Evolutionary conservation across 2,888 invertebrate species (phyloP).

Genomic region (Paralinhomoeus sp.): DNA sequence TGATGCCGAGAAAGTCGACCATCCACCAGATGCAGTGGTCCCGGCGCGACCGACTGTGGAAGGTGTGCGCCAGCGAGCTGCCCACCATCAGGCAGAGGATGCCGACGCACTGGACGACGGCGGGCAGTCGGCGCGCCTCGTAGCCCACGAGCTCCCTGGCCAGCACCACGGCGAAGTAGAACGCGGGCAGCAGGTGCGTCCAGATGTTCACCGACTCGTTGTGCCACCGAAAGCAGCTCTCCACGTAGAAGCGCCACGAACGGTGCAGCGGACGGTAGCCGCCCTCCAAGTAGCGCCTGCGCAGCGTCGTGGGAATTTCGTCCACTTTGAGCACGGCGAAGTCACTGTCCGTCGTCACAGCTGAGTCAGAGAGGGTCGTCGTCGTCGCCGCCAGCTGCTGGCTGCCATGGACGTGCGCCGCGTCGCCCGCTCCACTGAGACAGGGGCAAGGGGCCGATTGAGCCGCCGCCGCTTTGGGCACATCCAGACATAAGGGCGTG

Average conservation of each 20-base stretch:
- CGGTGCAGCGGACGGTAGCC: neutral
- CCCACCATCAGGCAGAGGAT: neutral
- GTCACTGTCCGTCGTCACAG: too few species aligned
- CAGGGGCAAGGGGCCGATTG: too few species aligned
- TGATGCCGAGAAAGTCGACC: constrained; percentile 19
- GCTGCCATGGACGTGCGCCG: too few species aligned
- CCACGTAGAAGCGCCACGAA: neutral
- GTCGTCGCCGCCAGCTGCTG: too few species aligned
- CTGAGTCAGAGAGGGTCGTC: too few species aligned
- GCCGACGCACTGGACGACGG: neutral
- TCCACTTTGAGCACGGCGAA: neutral
- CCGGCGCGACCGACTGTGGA: constrained; percentile 16
- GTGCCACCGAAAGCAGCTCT: neutral
- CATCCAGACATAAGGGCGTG: too few species aligned
- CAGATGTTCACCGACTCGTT: constrained; percentile 1
- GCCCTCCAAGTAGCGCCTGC: too few species aligned
- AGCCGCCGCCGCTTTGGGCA: too few species aligned
- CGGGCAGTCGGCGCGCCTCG: neutral
- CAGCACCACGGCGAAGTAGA: too few species aligned
- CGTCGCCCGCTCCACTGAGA: too few species aligned
- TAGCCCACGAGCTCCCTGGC: constrained; percentile 10
- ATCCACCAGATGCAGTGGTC: constrained; percentile 20
- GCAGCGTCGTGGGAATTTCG: neutral
- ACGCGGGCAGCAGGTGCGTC: neutral
- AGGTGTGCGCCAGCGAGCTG: constrained; percentile 1